A percentile compares a stretch with the other conserved stretches of the same genome.
These are phyloP conservation scores for Corapipo altera DNA, from an alignment of 2,113 vertebrate species.

Conservation along the genomic window DNA sequence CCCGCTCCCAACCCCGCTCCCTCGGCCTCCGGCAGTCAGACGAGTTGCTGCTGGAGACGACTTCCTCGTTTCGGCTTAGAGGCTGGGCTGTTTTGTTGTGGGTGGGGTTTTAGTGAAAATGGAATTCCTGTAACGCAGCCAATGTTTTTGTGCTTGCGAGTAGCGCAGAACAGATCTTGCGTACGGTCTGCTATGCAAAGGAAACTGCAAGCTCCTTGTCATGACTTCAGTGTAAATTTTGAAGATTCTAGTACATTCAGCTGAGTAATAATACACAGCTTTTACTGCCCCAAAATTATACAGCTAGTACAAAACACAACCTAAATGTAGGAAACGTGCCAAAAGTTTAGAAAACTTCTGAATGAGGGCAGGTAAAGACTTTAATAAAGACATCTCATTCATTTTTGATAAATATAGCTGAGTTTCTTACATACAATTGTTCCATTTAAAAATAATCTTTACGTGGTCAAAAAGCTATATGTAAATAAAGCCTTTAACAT, in stretches of 20 bases:
- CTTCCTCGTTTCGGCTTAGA: rapidly evolving
- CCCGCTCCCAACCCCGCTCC: neutral
- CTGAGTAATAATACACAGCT: neutral
- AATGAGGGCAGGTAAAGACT: neutral
- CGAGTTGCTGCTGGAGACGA: rapidly evolving
- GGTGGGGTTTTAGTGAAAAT: neutral
- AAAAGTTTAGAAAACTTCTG: neutral
- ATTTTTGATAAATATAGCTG: neutral
- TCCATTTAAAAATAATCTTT: neutral
- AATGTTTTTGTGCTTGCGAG: neutral
- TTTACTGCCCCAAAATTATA: neutral
- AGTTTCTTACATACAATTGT: neutral
- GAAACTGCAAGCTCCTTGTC: neutral
- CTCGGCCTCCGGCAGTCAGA: rapidly evolving
- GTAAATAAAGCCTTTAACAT: neutral
- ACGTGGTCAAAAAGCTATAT: neutral
- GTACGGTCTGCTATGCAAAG: neutral
- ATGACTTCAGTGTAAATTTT: neutral
- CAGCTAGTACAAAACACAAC: neutral
- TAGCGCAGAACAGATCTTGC: neutral
- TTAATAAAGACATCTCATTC: neutral
- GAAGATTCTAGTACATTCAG: neutral
- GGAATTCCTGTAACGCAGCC: neutral
- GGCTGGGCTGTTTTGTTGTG: neutral
- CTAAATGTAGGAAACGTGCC: neutral